These are phyloP conservation scores for Aporophyla nigra DNA, from an alignment of 2,888 invertebrate genomes.

Conservation along the genomic window DNA sequence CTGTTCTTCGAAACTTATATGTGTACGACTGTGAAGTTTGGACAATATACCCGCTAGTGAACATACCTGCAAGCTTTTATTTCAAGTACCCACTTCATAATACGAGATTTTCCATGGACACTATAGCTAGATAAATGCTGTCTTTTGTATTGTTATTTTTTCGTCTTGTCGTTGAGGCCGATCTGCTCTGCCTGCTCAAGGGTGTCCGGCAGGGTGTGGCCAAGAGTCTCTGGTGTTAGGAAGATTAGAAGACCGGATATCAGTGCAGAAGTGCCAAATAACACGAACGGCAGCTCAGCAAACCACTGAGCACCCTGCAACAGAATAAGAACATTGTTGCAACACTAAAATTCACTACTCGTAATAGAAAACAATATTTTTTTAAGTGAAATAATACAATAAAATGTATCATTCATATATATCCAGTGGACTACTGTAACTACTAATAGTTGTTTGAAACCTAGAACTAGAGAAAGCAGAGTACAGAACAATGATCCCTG, in stretches of 20 bases:
- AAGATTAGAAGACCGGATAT: constrained; percentile 88
- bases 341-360: no score
- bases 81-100: neutral
- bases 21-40: no score
- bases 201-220: constrained; percentile 76
- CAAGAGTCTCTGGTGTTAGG: constrained; percentile 91
- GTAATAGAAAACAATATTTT: no score
- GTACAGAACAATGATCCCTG: neutral
- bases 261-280: constrained; percentile 89
- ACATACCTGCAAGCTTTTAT: no score
- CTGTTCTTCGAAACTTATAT: no score
- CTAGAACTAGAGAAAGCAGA: neutral
- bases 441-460: neutral
- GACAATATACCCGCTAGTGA: no score
- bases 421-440: neutral
- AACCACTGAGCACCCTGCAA: constrained; percentile 78
- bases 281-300: constrained; percentile 87
- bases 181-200: constrained; percentile 13
- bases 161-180: constrained; percentile 30
- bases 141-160: neutral
- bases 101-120: constrained; percentile 46
- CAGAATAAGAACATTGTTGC: no score
- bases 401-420: neutral
- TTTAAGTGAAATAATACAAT: neutral
- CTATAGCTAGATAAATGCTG: neutral